Percentiles rank a stretch among this genome's conserved stretches.
phyloP scores from a whole-genome alignment of 2,888 invertebrate genomes.

The Acleris literana region DNA sequence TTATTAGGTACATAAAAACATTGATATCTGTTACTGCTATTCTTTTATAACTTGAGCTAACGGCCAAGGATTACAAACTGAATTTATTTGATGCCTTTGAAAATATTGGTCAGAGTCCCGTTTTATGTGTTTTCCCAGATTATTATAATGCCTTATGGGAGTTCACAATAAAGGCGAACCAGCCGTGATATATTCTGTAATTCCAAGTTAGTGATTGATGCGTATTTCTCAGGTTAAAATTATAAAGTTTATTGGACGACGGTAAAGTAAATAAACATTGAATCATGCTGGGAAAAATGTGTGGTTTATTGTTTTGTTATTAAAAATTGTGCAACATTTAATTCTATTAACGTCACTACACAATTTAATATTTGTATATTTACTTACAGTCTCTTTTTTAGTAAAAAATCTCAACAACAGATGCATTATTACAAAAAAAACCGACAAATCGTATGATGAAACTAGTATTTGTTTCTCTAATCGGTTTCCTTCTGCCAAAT shows the following conservation, averaged over 20 bases:
- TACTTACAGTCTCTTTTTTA: too few species aligned
- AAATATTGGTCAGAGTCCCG: conserved; percentile 31
- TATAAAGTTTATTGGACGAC: conserved; percentile 6
- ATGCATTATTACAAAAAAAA: too few species aligned
- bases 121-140: conserved; percentile 35
- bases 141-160: conserved; percentile 26
- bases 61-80: conserved; percentile 27
- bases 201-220: conserved; percentile 13
- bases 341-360: neutral
- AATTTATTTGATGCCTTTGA: conserved; percentile 34
- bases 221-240: conserved; percentile 11
- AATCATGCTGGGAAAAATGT: neutral
- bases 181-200: conserved; percentile 17
- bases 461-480: too few species aligned
- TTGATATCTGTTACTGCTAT: too few species aligned
- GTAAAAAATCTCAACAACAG: too few species aligned
- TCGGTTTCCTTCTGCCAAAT: too few species aligned
- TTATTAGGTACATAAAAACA: too few species aligned
- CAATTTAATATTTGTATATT: neutral
- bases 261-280: neutral
- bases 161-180: conserved; percentile 7
- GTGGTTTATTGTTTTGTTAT: too few species aligned
- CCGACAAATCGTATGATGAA: too few species aligned
- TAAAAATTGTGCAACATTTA: too few species aligned
- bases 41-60: conserved; percentile 13